Base-by-base conservation (phyloP, 2,888 invertebrate genomes). In the Lathronympha strigana region DNA sequence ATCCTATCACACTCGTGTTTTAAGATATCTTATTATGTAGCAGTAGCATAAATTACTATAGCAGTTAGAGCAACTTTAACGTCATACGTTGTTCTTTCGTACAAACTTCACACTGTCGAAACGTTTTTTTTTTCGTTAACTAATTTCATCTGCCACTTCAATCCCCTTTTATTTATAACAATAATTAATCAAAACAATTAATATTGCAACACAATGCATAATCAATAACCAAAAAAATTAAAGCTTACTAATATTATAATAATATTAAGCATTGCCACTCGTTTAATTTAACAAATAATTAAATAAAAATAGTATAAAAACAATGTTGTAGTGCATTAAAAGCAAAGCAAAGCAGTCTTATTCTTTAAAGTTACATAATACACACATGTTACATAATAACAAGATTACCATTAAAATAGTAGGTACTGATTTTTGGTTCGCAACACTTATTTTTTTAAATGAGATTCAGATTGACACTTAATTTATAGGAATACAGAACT, bases 331-430 rank as follows among this genome's bases (percentile, higher is more conserved):
- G 9, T 36, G 47, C 47, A n/a, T 15, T 21, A 43, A 58, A 51
- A 50, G 63, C 63, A 45, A 60, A 64, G 51, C 63, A 33, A 58
- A 58, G 58, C 64, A 53, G 51, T 60, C 58, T 64, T 61, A 2
- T 51, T 45, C 17, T 28, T 40, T 53, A 23, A n/a, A n/a, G n/a
- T n/a, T n/a, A n/a, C n/a, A n/a, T n/a, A n/a, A n/a, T n/a, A n/a
- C n/a, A n/a, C n/a, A n/a, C n/a, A n/a, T n/a, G n/a, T n/a, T n/a
- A n/a, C n/a, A n/a, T n/a, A n/a, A n/a, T n/a, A n/a, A n/a, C n/a
- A n/a, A n/a, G n/a, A n/a, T n/a, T n/a, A 61, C 21, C 31, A 33
- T 15, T 17, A 28, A 3, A 17, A 15, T 51, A 36, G 23, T 21
- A 28, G 4, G 17, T 11, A 43, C 11, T 33, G 4, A 25, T 54